phyloP scores from a whole-genome alignment of 1,140 invertebrate species.

The Drosophila aff. region DNA sequence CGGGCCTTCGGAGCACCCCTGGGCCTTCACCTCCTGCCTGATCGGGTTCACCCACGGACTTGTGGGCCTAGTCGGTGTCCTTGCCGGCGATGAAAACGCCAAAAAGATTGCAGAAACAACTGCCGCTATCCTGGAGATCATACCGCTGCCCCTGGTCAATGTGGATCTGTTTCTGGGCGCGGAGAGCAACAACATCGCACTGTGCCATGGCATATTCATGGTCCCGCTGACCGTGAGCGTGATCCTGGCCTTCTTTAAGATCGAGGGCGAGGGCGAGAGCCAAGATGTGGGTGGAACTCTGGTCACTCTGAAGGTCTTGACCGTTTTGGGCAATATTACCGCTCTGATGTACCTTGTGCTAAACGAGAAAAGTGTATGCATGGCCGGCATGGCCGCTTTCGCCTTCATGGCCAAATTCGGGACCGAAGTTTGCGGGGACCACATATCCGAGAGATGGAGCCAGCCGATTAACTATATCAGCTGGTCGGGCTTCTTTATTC shows the following conservation, averaged over 20 bases:
- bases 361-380: slow-evolving; percentile 58
- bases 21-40: slow-evolving; percentile 70
- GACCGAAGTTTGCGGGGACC: slow-evolving; percentile 35
- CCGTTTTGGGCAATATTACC: slow-evolving; percentile 72
- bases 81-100: slow-evolving; percentile 17
- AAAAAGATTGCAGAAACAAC: slow-evolving; percentile 28
- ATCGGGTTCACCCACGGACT: slow-evolving; percentile 72
- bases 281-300: background rate
- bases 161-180: slow-evolving; percentile 60
- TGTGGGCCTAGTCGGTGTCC: slow-evolving; percentile 36
- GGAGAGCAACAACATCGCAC: slow-evolving; percentile 56
- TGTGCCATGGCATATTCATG: slow-evolving; percentile 73
- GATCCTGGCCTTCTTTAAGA: slow-evolving; percentile 38
- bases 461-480: slow-evolving; percentile 39
- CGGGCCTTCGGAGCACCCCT: slow-evolving; percentile 62
- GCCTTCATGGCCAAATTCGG: slow-evolving; percentile 73
- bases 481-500: slow-evolving; percentile 58
- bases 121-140: slow-evolving; percentile 49
- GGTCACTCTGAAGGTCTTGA: slow-evolving; percentile 59
- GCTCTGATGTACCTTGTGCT: slow-evolving; percentile 61
- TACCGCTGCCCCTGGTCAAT: slow-evolving; percentile 72
- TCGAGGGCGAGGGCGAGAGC: background rate
- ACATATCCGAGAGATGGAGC: slow-evolving; percentile 12
- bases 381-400: slow-evolving; percentile 67
- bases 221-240: slow-evolving; percentile 63